A percentile compares a stretch with the other conserved stretches of the same genome.
Evolutionary conservation across 2,888 invertebrate species (phyloP).

Genomic region (Trypoxylon attenuatum): DNA sequence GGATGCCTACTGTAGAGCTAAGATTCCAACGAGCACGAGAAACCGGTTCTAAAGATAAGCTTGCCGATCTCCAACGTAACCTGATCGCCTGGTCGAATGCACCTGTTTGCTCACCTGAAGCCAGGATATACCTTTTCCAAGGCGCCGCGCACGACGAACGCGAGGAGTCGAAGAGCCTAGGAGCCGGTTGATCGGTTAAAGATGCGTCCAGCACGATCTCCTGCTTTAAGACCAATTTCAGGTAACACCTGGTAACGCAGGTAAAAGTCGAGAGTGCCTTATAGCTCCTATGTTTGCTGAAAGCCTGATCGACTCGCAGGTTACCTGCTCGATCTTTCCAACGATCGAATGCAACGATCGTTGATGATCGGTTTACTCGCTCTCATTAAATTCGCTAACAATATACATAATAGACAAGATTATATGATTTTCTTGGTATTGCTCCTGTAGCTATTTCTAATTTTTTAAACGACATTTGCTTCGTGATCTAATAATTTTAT

Average conservation of each 20-base stretch:
- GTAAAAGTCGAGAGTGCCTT: slow-evolving; percentile 1
- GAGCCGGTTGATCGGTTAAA: too few species aligned
- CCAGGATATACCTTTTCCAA: slow-evolving; percentile 57
- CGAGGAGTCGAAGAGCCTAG: slow-evolving; percentile 4
- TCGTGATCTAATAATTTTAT: too few species aligned
- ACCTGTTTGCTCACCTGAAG: slow-evolving; percentile 69
- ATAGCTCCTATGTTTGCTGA: slow-evolving; percentile 33
- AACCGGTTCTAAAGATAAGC: slow-evolving; percentile 55
- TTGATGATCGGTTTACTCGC: too few species aligned
- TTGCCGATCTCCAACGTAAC: slow-evolving; percentile 59
- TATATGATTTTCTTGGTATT: background rate
- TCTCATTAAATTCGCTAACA: too few species aligned
- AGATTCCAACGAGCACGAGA: slow-evolving; percentile 24
- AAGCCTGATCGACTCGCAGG: slow-evolving; percentile 34
- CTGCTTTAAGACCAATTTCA: background rate
- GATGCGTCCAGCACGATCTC: background rate
- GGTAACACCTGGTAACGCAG: slow-evolving; percentile 10
- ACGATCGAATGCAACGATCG: slow-evolving; percentile 34
- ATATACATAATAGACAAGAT: too few species aligned
- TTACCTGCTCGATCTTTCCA: slow-evolving; percentile 46
- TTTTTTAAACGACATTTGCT: too few species aligned
- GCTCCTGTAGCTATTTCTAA: too few species aligned
- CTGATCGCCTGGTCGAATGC: slow-evolving; percentile 65
- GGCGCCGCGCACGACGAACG: slow-evolving; percentile 11
- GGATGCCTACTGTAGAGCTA: slow-evolving; percentile 12